A percentile compares a stretch with the other conserved stretches of the same genome.
Conservation (phyloP, 2,888 invertebrate species). For the Chymomyza fuscimana region DNA sequence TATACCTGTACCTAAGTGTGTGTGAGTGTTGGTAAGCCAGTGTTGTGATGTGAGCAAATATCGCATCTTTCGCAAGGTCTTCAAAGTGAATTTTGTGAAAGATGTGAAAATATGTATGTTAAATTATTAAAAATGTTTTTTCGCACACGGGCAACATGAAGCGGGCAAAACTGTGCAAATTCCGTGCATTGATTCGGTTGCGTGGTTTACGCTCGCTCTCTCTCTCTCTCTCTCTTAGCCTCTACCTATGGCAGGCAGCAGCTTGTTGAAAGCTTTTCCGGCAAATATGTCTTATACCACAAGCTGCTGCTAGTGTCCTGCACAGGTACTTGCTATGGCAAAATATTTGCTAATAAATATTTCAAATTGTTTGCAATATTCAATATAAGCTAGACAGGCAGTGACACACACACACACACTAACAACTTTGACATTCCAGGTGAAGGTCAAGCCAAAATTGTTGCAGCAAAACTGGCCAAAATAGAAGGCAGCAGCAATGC, state of each 20-base stretch:
- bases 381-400: constrained; percentile 7
- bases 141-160: background rate
- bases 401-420: constrained; percentile 32
- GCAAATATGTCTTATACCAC: background rate
- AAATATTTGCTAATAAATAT: constrained; percentile 64
- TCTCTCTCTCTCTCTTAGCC: no score
- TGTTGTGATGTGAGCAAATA: constrained; percentile 34
- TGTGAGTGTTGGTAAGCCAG: constrained; percentile 17
- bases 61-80: constrained; percentile 43
- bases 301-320: background rate
- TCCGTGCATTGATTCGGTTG: background rate
- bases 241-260: background rate
- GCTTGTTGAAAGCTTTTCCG: background rate
- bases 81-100: constrained; percentile 62
- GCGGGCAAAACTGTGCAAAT: constrained; percentile 5
- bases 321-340: constrained; percentile 28
- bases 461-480: constrained; percentile 29
- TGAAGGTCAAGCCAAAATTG: constrained; percentile 53
- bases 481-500: background rate
- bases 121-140: constrained; percentile 69
- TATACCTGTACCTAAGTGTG: constrained; percentile 8
- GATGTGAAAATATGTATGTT: constrained; percentile 64
- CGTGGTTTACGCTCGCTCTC: background rate
- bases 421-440: constrained; percentile 49
- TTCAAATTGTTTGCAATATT: constrained; percentile 53